Conservation (phyloP, 2,113 vertebrate genomes). For the Lophochroa leadbeateri region DNA sequence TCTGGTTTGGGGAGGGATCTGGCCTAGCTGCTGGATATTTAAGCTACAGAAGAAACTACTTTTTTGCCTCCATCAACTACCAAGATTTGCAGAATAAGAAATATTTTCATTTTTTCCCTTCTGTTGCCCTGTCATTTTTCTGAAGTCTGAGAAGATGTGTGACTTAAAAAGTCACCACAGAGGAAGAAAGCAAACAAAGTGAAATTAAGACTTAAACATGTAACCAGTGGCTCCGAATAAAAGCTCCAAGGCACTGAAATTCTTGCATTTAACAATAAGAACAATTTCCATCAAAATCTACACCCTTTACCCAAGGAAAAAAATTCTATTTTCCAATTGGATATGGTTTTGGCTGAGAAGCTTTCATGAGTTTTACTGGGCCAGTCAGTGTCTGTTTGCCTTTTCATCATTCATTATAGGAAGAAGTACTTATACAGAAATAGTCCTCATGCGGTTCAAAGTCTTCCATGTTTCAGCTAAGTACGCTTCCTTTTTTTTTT, state of each 20-base stretch:
- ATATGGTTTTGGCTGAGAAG: not conserved
- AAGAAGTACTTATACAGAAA: not conserved
- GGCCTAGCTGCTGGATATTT: not conserved
- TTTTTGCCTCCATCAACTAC: not conserved
- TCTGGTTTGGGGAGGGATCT: not conserved
- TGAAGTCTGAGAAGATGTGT: not conserved
- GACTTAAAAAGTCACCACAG: not conserved
- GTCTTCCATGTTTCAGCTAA: not conserved
- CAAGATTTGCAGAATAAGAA: not conserved
- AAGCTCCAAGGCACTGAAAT: not conserved
- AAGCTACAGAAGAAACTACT: not conserved
- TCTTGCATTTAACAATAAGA: not conserved
- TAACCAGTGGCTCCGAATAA: not conserved
- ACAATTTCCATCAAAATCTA: not conserved
- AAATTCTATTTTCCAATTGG: not conserved
- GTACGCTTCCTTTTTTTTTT: not conserved
- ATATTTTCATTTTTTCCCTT: not conserved
- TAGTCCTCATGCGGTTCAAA: not conserved
- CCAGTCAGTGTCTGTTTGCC: not conserved
- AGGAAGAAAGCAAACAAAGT: not conserved
- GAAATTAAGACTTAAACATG: not conserved
- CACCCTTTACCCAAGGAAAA: not conserved
- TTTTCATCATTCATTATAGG: not conserved
- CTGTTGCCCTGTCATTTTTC: not conserved
- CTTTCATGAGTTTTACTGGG: not conserved